Percentiles rank a stretch among this genome's conserved stretches.
Evolutionary conservation across 2,888 invertebrate genomes (phyloP).

Genomic region (Orthonychiurus folsomi): DNA sequence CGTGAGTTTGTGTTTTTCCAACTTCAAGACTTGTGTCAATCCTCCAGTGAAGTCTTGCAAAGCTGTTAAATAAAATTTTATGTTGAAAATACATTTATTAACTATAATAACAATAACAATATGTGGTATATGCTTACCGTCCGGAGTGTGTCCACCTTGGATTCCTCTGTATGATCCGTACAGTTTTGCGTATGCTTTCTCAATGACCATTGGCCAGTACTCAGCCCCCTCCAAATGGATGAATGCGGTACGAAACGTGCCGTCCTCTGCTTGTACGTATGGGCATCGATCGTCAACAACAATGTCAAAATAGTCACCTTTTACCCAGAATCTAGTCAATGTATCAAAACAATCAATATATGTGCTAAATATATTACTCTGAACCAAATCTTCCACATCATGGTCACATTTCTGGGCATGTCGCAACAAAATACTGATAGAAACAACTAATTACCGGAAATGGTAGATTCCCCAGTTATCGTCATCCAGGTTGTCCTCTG

Average conservation of each 20-base stretch:
- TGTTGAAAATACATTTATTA: no score
- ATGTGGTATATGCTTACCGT: no score
- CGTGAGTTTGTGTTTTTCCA: neutral
- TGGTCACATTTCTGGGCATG: no score
- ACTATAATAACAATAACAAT: no score
- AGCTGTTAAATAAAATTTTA: no score
- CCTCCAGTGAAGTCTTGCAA: constrained; percentile 4
- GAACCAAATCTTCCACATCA: no score
- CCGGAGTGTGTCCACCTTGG: neutral
- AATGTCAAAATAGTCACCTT: constrained; percentile 2
- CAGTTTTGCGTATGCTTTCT: constrained; percentile 7
- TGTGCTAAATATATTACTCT: neutral
- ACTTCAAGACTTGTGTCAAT: neutral
- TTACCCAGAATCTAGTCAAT: neutral
- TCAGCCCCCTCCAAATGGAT: neutral
- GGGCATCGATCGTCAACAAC: constrained; percentile 4
- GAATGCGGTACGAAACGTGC: neutral
- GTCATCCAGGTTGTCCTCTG: neutral
- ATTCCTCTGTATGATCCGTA: neutral
- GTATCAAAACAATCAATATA: neutral
- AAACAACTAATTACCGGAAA: constrained; percentile 5
- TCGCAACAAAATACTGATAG: no score
- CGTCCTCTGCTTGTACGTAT: neutral
- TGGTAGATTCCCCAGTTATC: neutral
- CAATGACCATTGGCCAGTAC: neutral